phyloP scores from a whole-genome alignment of 2,888 invertebrate species.

The Leuctra nigra region DNA sequence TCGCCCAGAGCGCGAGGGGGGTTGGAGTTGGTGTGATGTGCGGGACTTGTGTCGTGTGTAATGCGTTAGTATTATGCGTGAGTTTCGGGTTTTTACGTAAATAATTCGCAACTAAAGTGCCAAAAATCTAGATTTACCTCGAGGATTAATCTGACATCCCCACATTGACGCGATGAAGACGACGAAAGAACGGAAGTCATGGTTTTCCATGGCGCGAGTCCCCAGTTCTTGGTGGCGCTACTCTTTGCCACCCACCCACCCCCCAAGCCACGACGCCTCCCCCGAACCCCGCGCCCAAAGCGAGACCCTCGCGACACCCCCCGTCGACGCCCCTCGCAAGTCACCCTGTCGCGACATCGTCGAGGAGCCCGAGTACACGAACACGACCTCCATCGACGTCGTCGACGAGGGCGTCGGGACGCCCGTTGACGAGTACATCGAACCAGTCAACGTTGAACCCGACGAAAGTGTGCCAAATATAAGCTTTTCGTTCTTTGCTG shows the following conservation, averaged over 20 bases:
- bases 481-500: constrained; percentile 23
- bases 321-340: neutral
- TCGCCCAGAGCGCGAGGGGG: too few relatives aligned
- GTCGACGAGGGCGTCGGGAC: constrained; percentile 1
- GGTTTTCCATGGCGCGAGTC: constrained; percentile 13
- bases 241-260: neutral
- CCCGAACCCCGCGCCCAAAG: neutral
- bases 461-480: constrained; percentile 19
- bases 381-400: neutral
- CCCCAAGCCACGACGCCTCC: neutral
- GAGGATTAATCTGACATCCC: neutral
- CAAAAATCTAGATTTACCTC: too few relatives aligned
- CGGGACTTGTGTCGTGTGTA: too few relatives aligned
- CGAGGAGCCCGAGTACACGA: constrained; percentile 3
- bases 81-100: too few relatives aligned
- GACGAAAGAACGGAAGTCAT: constrained; percentile 11
- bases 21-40: too few relatives aligned
- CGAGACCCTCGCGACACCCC: neutral
- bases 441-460: neutral
- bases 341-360: neutral
- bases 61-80: too few relatives aligned
- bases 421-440: neutral
- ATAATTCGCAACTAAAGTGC: too few relatives aligned
- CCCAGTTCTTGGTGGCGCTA: constrained; percentile 14
- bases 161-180: neutral